Base-by-base conservation (phyloP, 2,113 vertebrate species). In the Marmota monax region DNA sequence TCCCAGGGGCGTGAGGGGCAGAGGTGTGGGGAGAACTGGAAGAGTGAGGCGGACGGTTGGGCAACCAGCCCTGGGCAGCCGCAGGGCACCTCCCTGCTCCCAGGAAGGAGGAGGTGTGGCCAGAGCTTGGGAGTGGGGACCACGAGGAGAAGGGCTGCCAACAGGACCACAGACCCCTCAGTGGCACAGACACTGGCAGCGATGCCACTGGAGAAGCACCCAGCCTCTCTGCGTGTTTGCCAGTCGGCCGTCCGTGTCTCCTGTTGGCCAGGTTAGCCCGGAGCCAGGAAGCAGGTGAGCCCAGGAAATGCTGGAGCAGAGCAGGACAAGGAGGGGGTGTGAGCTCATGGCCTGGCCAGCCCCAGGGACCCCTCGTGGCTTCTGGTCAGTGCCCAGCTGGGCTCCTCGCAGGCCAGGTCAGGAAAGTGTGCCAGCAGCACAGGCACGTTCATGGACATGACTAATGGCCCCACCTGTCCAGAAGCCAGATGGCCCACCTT, bases 391-490 rank as follows among this genome's bases (percentile, higher is more conserved):
- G 29, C 0, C 13, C 5, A 0, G 58, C 65, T 17, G 32, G 70
- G 61, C 65, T 63, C 78, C 27, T 39, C 0, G 0, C 27, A 0
- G 42, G 13, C 10, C 23, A 0, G 6, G 5, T 20, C 25, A 3
- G 37, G 16, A 51, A 12, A 3, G 4, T 10, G 0, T 0, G 7
- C 20, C 5, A 2, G 67, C 12, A 7, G 23, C 14, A 10, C 53
- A 4, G n/a, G 13, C 5, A 22, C 77, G 25, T 34, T 39, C 42
- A 2, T 2, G 34, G 0, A 10, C 9, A 9, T 0, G 11, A 53
- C 2, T 4, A 12, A 0, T 27, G 74, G 17, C 80, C 34, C 48
- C 1, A 0, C 14, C 67, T 34, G 5, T 63, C 32, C 18, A 5
- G n/a, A 27, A 58, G 63, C 80, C 10, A 3, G 20, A 13, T 29